A percentile compares a stretch with the other conserved stretches of the same genome.
These are phyloP conservation scores for Acanthochromis polyacanthus DNA, from an alignment of 2,113 vertebrate species.

Conservation along the genomic window DNA sequence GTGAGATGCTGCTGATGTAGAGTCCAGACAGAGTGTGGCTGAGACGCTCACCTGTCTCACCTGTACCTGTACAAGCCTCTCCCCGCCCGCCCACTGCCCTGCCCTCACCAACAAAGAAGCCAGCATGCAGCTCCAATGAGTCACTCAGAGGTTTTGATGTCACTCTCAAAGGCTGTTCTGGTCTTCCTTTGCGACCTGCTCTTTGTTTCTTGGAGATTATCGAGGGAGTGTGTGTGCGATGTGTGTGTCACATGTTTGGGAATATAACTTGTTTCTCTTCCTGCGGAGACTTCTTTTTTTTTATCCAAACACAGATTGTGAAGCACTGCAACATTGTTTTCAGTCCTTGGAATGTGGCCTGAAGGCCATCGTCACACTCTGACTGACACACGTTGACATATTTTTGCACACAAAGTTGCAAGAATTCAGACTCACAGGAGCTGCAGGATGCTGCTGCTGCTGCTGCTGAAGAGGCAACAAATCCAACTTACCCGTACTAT, in stretches of 20 bases:
- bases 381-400: background rate
- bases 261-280: constrained; percentile 55
- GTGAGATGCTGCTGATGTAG: constrained; percentile 38
- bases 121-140: constrained; percentile 29
- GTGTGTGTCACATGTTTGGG: background rate
- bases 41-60: constrained; percentile 36
- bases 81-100: constrained; percentile 26
- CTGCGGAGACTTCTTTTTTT: background rate
- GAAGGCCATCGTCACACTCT: background rate
- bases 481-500: background rate
- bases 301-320: background rate
- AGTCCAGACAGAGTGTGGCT: constrained; percentile 37
- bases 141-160: constrained; percentile 45
- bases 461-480: background rate
- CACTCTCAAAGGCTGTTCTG: constrained; percentile 8
- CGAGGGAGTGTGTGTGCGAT: constrained; percentile 44
- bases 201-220: constrained; percentile 39
- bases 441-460: background rate
- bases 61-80: constrained; percentile 49
- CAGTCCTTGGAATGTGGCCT: constrained; percentile 12
- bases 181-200: constrained; percentile 11
- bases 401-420: background rate
- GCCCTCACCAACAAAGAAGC: constrained; percentile 11
- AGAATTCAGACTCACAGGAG: constrained; percentile 9
- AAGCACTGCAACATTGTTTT: background rate